Evolutionary conservation across 1,140 invertebrate genomes (phyloP), one percentile per base, ranked within the genome.

Genomic region (Papilio machaon): DNA sequence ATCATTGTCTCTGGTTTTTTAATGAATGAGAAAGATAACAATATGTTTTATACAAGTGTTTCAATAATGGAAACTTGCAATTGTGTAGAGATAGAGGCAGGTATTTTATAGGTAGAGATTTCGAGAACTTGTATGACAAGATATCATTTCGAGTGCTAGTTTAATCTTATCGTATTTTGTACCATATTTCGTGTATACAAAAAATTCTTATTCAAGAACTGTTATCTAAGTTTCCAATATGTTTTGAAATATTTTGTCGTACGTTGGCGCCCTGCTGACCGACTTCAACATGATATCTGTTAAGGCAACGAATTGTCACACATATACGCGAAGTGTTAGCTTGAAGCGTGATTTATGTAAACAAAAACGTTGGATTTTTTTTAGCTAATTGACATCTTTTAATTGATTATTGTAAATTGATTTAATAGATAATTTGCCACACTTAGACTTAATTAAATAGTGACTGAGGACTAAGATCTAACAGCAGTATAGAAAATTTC

Each of bases 131-230:
- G 74, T 19, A 76, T 9, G 49, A 76, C 74, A 76, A 76, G 74
- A 52, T 49, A 49, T 19, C 38, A 10, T 54, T 60, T 78, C 76
- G 54, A 78, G 76, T 78, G 52, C 15, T 78, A 9, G 30, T 78
- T 77, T 77, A 58, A 78, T 78, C 76, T 78, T 60, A 78, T 78
- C 76, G 49, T 60, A 17, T 60, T 78, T 78, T 60, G 23, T 60
- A 78, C 76, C 8, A 78, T 60, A 60, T 78, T 43, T 60, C 13
- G 38, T 43, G 30, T 60, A 54, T 3, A 60, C 76, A 58, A 6
- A 8, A 30, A 11, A 17, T n/a, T 60, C 19, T 58, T 77, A 58
- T 78, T 58, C 60, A 76, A 76, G 74, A 76, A 49, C 46, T 76
- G 19, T 49, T 76, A 76, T 52, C 74, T 47, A 47, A 76, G 23